Evolutionary conservation across 2,113 vertebrate species (phyloP).

Genomic region (Carassius gibelio): DNA sequence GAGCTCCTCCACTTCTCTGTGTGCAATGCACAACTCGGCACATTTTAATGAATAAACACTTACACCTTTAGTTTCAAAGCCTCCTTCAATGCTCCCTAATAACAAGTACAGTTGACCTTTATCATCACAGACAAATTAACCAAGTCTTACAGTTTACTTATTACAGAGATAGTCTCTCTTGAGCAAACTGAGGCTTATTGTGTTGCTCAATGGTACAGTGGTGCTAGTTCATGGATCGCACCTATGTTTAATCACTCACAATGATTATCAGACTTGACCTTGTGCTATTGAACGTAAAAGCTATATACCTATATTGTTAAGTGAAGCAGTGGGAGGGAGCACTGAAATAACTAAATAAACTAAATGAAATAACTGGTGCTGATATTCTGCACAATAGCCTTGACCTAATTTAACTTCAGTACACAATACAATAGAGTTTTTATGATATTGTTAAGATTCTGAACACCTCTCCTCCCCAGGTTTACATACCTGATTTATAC

Average conservation of each 20-base stretch:
- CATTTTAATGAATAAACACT: slow-evolving; percentile 7
- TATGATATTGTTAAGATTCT: not conserved
- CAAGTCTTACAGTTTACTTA: not conserved
- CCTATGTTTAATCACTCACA: not conserved
- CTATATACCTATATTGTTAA: not conserved
- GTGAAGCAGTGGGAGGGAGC: not conserved
- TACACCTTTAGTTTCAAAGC: slow-evolving; percentile 14
- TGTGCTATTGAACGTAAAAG: not conserved
- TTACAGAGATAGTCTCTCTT: not conserved
- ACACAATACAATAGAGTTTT: not conserved
- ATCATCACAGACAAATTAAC: not conserved
- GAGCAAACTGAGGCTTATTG: not conserved
- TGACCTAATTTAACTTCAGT: not conserved
- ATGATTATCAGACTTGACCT: slow-evolving; percentile 13
- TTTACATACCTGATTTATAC: too few relatives aligned
- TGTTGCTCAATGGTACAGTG: not conserved
- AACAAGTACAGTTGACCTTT: not conserved
- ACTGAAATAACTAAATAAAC: not conserved
- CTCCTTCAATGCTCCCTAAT: not conserved
- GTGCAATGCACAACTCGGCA: not conserved
- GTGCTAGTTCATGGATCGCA: not conserved
- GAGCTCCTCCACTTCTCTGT: slow-evolving; percentile 35
- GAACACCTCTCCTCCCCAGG: too few relatives aligned
- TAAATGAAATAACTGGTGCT: not conserved
- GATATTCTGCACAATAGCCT: not conserved